phyloP scores from a whole-genome alignment of 2,113 vertebrate species.

The Prolemur simus region DNA sequence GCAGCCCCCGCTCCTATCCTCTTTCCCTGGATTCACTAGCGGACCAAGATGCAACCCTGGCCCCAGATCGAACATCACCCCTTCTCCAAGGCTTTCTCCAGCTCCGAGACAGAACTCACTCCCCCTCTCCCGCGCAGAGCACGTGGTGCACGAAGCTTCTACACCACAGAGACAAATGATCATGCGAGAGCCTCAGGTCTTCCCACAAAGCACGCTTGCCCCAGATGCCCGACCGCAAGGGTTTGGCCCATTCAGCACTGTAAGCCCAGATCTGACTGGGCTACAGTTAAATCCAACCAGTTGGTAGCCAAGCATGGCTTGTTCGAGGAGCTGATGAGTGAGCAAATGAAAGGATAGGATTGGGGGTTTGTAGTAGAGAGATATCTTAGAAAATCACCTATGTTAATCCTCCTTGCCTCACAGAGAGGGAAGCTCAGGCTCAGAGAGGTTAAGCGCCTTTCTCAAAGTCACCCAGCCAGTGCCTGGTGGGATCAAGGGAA shows the following conservation, averaged over 20 bases:
- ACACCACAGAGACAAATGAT: rapidly evolving
- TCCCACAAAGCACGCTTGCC: background rate
- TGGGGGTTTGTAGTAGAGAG: rapidly evolving
- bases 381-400: rapidly evolving
- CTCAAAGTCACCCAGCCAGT: background rate
- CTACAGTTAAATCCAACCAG: background rate
- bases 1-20: background rate
- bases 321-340: rapidly evolving
- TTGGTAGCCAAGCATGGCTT: background rate
- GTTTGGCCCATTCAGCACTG: rapidly evolving
- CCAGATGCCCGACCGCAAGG: background rate
- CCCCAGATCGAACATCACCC: rapidly evolving
- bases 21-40: rapidly evolving
- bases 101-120: rapidly evolving
- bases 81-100: background rate
- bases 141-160: rapidly evolving
- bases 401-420: background rate
- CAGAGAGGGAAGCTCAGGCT: background rate
- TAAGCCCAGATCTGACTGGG: background rate
- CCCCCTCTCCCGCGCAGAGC: background rate
- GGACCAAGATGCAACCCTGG: background rate
- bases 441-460: background rate
- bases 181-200: background rate
- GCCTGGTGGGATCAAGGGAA: too few species aligned
- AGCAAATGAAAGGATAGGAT: rapidly evolving